These are phyloP conservation scores for Eumacrocentrus americanus DNA, from an alignment of 2,888 invertebrate species.

Conservation along the genomic window DNA sequence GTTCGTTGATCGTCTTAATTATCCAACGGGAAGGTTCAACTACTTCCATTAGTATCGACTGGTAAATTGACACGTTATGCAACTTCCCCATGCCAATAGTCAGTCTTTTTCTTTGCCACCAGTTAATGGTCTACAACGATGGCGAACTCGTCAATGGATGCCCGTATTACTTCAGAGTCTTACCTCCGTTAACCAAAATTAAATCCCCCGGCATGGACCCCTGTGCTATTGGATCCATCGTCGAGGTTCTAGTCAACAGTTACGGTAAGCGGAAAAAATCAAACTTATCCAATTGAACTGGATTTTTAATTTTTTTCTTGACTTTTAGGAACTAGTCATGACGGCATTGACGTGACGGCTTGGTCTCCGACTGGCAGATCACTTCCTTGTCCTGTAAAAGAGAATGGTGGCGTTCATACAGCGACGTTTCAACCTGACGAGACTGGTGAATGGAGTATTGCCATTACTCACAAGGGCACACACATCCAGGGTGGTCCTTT, in stretches of 20 bases:
- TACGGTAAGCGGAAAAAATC: conserved; percentile 66
- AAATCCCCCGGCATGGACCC: conserved; percentile 93
- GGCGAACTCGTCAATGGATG: conserved; percentile 67
- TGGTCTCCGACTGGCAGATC: conserved; percentile 88
- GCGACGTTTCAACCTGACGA: conserved; percentile 98
- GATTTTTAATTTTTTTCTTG: not conserved
- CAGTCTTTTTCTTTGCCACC: conserved; percentile 33
- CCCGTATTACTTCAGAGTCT: conserved; percentile 81
- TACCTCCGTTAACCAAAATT: conserved; percentile 86
- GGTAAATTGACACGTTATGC: conserved; percentile 2
- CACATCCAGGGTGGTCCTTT: conserved; percentile 97
- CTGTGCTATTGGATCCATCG: conserved; percentile 92
- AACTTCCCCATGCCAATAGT: not conserved
- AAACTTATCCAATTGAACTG: not conserved
- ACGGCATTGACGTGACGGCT: conserved; percentile 89
- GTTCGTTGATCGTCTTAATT: conserved; percentile 52
- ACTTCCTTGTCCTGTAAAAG: conserved; percentile 81
- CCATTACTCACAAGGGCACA: conserved; percentile 93
- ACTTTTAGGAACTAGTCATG: conserved; percentile 60
- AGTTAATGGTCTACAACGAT: conserved; percentile 68
- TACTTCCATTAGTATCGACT: not conserved
- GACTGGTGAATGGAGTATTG: conserved; percentile 96
- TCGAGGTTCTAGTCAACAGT: conserved; percentile 90
- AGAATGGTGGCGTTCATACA: conserved; percentile 87
- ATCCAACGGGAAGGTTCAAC: not conserved